Base-by-base conservation (phyloP, 2,797 vertebrate species). In the Intellagama lesueurii region DNA sequence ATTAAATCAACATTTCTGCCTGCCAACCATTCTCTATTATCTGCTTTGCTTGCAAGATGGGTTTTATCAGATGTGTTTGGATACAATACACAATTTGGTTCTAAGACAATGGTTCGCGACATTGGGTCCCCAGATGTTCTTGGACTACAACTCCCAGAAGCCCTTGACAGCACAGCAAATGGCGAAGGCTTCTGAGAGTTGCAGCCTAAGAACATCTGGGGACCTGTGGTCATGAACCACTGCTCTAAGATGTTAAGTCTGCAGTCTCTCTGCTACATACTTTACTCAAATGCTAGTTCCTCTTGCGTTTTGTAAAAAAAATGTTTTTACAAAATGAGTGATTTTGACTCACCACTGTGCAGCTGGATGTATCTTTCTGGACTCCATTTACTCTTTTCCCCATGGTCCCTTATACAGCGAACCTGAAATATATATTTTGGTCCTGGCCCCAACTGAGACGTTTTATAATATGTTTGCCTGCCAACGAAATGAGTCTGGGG, bases 301-400 rank as follows among this genome's bases (percentile, higher is more conserved):
- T 56, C 32, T 49, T 77, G 66, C 30, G 24, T 17, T 64, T 64
- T 40, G n/a, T 9, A 73, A 4, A 66, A 14, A 68, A 72, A 66
- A 26, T 22, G 17, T 64, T 64, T 64, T 64, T 64, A 64, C 16
- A 64, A 64, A 16, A 81, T 24, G 2, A 22, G 4, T 6, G 3
- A 49, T 56, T 40, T 40, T 32, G 28, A 88, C 97, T 97, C 96
- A 98, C 98, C 97, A 84, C 96, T 93, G 8, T 98, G 98, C 88
- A 98, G 97, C 86, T 96, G 95, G 89, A 97, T 82, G 77, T 96
- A 95, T 32, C 95, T 94, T 35, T 97, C 92, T 35, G 95, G 84
- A 90, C 97, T 98, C 98, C 98, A 99, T 93, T 98, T 97, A 79
- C 98, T 98, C 98, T 98, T 98, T 84, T 97, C 97, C 81, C 98